Conservation (phyloP, 2,113 vertebrate genomes). For the Ariopsis seemanni region DNA sequence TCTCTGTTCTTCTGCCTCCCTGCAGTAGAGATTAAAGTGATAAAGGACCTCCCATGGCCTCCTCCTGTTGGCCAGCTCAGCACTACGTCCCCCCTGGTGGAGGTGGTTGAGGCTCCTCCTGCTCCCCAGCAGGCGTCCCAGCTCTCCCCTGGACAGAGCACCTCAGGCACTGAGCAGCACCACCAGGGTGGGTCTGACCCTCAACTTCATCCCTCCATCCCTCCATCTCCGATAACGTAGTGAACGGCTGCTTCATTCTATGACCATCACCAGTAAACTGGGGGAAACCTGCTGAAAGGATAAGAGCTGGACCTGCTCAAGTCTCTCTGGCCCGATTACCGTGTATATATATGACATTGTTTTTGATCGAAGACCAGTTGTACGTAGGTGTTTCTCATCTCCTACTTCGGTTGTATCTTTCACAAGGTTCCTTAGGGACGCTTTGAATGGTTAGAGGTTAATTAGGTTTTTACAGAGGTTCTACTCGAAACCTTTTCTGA, state of each 20-base stretch:
- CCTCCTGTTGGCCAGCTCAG: conserved; percentile 95
- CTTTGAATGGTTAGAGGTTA: not conserved
- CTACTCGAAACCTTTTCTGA: not conserved
- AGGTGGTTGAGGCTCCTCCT: conserved; percentile 74
- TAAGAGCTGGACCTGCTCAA: not conserved
- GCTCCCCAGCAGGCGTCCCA: conserved; percentile 65
- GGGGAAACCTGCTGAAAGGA: not conserved
- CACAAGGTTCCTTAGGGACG: not conserved
- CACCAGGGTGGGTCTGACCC: conserved; percentile 78
- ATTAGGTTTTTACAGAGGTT: not conserved
- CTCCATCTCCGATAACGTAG: conserved; percentile 18
- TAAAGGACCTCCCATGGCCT: conserved; percentile 98
- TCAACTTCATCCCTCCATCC: conserved; percentile 47
- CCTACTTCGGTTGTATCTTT: not conserved
- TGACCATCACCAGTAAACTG: conserved; percentile 3
- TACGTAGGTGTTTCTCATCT: not conserved
- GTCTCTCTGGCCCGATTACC: not conserved
- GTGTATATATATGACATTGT: not conserved
- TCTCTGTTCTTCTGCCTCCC: conserved; percentile 58
- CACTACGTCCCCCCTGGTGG: conserved; percentile 77
- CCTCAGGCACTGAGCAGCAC: conserved; percentile 71
- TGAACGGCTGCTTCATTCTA: conserved; percentile 9
- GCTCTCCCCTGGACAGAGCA: conserved; percentile 68
- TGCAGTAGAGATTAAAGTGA: conserved; percentile 99
- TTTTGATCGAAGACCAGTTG: not conserved